A percentile compares a stretch with the other conserved stretches of the same genome.
Conservation (phyloP, 2,113 vertebrate genomes). For the Dromiciops gliroides region DNA sequence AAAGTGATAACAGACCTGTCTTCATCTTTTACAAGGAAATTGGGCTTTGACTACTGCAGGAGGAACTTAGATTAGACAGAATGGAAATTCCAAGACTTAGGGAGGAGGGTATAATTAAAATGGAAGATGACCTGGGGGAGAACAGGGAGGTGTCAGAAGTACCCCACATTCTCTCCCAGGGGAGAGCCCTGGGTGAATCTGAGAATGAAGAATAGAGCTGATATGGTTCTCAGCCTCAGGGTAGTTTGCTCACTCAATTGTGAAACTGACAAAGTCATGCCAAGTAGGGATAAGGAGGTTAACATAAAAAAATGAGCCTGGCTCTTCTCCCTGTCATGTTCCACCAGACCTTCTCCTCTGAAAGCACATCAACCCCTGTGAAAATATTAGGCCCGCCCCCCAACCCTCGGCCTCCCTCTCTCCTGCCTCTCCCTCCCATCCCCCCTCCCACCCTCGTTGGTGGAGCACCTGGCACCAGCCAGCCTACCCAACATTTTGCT, state of each 20-base stretch:
- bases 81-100: background rate
- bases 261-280: conserved; percentile 56
- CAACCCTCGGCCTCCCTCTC: background rate
- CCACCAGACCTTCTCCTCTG: background rate
- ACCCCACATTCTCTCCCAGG: conserved; percentile 22
- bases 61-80: conserved; percentile 20
- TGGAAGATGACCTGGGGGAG: background rate
- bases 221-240: conserved; percentile 43
- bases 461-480: conserved; percentile 21
- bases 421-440: background rate
- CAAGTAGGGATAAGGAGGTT: conserved; percentile 44
- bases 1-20: background rate
- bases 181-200: background rate
- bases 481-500: conserved; percentile 66
- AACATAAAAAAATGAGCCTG: conserved; percentile 13
- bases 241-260: conserved; percentile 17
- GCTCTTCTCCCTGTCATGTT: conserved; percentile 14
- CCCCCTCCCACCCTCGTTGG: background rate
- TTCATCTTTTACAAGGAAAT: conserved; percentile 17
- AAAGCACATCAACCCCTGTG: background rate
- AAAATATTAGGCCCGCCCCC: background rate
- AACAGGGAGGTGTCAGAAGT: background rate
- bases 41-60: background rate
- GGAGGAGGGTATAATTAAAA: background rate
- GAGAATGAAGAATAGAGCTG: background rate